phyloP scores from a whole-genome alignment of 2,888 invertebrate species.

The Napeogenes inachia region DNA sequence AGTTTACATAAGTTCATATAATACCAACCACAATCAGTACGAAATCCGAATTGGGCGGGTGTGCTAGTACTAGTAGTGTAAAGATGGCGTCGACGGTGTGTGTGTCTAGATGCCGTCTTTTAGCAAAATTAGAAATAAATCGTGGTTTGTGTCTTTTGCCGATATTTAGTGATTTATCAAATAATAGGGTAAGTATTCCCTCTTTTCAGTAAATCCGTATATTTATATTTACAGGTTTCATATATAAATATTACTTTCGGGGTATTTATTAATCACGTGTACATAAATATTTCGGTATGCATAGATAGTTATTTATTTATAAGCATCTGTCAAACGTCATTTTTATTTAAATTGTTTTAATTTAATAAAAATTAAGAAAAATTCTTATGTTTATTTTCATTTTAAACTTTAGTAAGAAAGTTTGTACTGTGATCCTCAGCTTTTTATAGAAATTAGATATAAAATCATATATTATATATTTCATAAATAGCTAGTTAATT shows the following conservation, averaged over 20 bases:
- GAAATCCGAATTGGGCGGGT: slow-evolving; percentile 31
- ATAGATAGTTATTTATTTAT: slow-evolving; percentile 41
- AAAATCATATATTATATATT: no score
- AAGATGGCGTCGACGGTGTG: slow-evolving; percentile 81
- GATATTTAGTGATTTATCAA: slow-evolving; percentile 70
- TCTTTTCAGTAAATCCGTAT: slow-evolving; percentile 34
- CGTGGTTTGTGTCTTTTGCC: slow-evolving; percentile 76
- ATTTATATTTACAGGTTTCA: slow-evolving; percentile 47
- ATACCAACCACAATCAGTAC: slow-evolving; percentile 25
- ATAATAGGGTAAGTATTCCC: slow-evolving; percentile 66
- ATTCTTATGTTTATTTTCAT: not conserved
- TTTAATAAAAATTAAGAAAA: slow-evolving; percentile 1
- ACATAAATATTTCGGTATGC: slow-evolving; percentile 41
- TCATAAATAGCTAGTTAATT: no score
- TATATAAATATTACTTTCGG: slow-evolving; percentile 50
- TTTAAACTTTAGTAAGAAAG: not conserved
- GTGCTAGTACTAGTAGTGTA: slow-evolving; percentile 55
- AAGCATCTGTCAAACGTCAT: slow-evolving; percentile 67
- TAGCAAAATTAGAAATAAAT: slow-evolving; percentile 79
- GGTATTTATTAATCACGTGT: slow-evolving; percentile 56
- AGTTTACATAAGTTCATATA: slow-evolving; percentile 16
- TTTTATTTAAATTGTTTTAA: slow-evolving; percentile 39
- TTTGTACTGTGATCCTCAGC: not conserved
- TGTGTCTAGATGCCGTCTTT: slow-evolving; percentile 78
- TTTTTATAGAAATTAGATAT: no score